These are phyloP conservation scores for Laticauda colubrina DNA, from an alignment of 2,113 vertebrate species.

Conservation along the genomic window DNA sequence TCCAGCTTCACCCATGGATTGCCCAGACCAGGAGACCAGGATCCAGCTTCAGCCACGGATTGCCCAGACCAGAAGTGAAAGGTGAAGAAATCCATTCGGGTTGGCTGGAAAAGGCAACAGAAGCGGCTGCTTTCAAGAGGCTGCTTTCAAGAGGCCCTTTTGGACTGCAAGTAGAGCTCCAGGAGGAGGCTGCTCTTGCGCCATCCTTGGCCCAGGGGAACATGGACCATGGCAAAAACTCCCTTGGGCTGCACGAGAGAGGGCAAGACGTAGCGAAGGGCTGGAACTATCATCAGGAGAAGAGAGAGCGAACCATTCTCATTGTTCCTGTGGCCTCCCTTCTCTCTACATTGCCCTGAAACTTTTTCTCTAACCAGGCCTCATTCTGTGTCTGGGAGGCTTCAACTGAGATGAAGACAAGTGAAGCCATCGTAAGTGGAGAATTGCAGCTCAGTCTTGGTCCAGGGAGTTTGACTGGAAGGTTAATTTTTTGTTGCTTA, in stretches of 20 bases:
- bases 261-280: not conserved
- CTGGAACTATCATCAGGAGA: not conserved
- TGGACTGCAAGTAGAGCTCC: not conserved
- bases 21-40: constrained; percentile 85
- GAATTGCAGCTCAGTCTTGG: not conserved
- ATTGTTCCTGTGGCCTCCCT: not conserved
- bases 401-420: not conserved
- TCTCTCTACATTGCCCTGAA: not conserved
- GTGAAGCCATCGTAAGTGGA: not conserved
- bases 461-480: not conserved
- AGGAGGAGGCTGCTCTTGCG: not conserved
- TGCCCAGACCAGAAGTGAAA: constrained; percentile 84
- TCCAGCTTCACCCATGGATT: constrained; percentile 97
- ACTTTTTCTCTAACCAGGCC: not conserved
- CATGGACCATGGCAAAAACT: not conserved
- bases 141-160: not conserved
- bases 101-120: not conserved
- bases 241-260: not conserved
- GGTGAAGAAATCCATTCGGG: constrained; percentile 80
- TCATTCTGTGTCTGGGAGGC: not conserved
- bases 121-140: not conserved
- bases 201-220: not conserved
- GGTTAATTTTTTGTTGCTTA: not conserved
- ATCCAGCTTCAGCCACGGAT: constrained; percentile 97
- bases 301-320: not conserved